These are phyloP conservation scores for Drosophila sechellia DNA, from an alignment of 1,140 invertebrate genomes.

Conservation along the genomic window DNA sequence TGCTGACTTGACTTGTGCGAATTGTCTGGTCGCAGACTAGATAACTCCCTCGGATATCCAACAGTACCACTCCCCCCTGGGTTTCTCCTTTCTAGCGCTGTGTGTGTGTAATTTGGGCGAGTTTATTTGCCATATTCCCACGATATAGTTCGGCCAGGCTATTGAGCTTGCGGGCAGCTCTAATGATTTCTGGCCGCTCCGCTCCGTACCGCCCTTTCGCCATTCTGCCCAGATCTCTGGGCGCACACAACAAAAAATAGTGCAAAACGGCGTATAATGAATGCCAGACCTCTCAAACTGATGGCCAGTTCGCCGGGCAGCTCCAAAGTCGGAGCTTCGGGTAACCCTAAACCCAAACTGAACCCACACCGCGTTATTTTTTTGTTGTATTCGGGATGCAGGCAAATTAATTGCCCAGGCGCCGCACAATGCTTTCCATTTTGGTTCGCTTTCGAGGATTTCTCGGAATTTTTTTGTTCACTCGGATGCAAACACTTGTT, in stretches of 20 bases:
- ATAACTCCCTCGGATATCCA: conserved; percentile 11
- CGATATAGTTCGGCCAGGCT: conserved; percentile 74
- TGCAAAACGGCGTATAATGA: conserved; percentile 80
- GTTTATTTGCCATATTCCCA: conserved; percentile 83
- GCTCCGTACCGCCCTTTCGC: conserved; percentile 24
- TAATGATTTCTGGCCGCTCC: conserved; percentile 69
- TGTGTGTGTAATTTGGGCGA: conserved; percentile 72
- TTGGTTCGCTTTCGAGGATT: conserved; percentile 48
- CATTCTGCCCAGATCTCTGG: conserved; percentile 38
- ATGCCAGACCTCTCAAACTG: conserved; percentile 66
- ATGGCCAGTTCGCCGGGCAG: conserved; percentile 31
- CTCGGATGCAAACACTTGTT: conserved; percentile 64
- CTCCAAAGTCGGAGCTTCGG: conserved; percentile 19
- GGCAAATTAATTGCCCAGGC: conserved; percentile 77
- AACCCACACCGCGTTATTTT: conserved; percentile 61
- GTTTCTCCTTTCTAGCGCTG: conserved; percentile 24
- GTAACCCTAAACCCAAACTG: conserved; percentile 63
- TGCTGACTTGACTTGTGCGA: conserved; percentile 40
- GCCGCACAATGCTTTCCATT: conserved; percentile 72
- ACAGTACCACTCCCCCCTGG: not conserved
- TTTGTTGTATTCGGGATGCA: not conserved
- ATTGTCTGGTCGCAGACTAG: conserved; percentile 55
- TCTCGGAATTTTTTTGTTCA: conserved; percentile 66
- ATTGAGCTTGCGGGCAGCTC: conserved; percentile 70
- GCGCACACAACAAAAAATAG: conserved; percentile 60